These are phyloP conservation scores for Anguilla obscura DNA, from an alignment of 2,797 vertebrate genomes.

Conservation along the genomic window DNA sequence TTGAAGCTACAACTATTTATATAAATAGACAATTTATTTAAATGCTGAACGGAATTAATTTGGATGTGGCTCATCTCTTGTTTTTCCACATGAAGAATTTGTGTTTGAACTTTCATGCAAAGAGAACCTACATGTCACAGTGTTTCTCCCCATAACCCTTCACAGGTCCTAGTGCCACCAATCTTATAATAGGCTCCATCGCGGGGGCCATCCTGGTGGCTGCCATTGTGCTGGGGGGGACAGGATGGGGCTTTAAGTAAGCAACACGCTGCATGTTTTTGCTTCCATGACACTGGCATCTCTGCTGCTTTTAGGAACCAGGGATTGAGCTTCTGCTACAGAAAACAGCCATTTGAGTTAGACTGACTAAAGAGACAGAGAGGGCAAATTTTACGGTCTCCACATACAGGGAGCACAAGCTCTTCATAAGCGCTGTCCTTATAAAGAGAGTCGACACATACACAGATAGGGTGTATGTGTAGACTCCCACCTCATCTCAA, in stretches of 20 bases:
- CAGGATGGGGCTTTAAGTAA: constrained; percentile 96
- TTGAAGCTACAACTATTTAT: background rate
- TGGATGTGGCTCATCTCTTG: constrained; percentile 5
- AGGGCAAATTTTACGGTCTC: background rate
- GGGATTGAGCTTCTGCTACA: constrained; percentile 81
- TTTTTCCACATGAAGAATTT: background rate
- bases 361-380: background rate
- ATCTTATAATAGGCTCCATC: constrained; percentile 95
- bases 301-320: constrained; percentile 75
- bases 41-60: background rate
- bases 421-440: background rate
- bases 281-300: constrained; percentile 79
- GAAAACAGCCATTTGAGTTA: background rate
- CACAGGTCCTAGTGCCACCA: constrained; percentile 93
- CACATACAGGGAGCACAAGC: background rate
- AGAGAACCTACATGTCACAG: constrained; percentile 15
- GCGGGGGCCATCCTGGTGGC: constrained; percentile 94
- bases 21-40: background rate
- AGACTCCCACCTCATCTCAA: too few species aligned
- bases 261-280: constrained; percentile 82
- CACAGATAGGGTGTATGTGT: background rate
- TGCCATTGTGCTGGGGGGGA: constrained; percentile 93
- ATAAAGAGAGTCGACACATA: background rate
- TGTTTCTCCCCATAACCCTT: constrained; percentile 77
- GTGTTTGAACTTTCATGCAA: constrained; percentile 21